Percentiles rank a stretch among this genome's conserved stretches.
Conservation (phyloP, 2,888 invertebrate genomes). For the Nemapogon koenigi region DNA sequence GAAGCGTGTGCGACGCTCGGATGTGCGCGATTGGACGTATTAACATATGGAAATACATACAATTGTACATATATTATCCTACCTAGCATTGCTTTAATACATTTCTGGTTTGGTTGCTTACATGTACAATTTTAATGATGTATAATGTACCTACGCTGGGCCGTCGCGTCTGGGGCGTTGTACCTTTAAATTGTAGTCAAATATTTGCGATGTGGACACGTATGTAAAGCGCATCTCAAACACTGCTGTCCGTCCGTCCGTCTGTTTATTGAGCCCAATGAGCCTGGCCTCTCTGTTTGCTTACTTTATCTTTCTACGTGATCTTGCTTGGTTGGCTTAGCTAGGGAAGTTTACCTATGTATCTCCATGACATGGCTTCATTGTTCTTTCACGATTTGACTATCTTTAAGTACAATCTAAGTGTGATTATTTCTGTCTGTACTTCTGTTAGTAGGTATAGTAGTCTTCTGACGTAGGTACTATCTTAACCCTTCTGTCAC, state of each 20-base stretch:
- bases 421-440: no score
- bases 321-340: slow-evolving; percentile 22
- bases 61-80: background rate
- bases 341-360: background rate
- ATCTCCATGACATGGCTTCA: background rate
- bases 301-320: slow-evolving; percentile 25
- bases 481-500: no score
- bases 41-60: slow-evolving; percentile 24
- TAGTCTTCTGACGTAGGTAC: no score
- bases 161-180: slow-evolving; percentile 33
- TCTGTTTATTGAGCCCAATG: slow-evolving; percentile 44
- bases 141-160: slow-evolving; percentile 26
- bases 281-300: slow-evolving; percentile 23
- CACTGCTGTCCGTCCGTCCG: slow-evolving; percentile 24
- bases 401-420: background rate
- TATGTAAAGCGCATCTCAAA: slow-evolving; percentile 45
- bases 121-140: background rate
- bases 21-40: slow-evolving; percentile 36
- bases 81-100: background rate
- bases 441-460: no score
- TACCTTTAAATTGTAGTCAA: slow-evolving; percentile 57
- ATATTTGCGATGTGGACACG: slow-evolving; percentile 41
- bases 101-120: background rate
- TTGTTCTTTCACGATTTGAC: background rate
- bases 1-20: slow-evolving; percentile 28